Percentiles rank a stretch among this genome's conserved stretches.
These are phyloP conservation scores for Sebastes steindachneri DNA, from an alignment of 2,797 vertebrate genomes.

Conservation along the genomic window DNA sequence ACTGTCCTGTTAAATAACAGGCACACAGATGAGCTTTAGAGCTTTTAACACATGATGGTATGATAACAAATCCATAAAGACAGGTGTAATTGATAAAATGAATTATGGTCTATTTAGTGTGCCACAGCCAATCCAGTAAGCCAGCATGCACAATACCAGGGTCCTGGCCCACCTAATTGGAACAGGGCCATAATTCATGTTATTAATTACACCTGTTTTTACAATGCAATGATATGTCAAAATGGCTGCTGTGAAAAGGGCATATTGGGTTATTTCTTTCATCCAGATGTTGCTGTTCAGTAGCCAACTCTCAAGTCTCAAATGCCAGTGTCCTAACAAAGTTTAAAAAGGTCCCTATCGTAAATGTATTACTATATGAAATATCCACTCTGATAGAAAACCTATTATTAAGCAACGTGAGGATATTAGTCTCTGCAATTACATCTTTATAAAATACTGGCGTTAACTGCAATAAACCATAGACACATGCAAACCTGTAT, in stretches of 20 bases:
- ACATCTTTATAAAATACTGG: not conserved
- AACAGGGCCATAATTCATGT: too few species aligned
- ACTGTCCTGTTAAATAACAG: constrained; percentile 78
- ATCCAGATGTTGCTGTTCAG: not conserved
- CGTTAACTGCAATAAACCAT: not conserved
- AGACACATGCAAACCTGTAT: not conserved
- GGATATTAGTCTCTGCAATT: not conserved
- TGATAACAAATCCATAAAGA: not conserved
- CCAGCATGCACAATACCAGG: too few species aligned
- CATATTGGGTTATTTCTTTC: not conserved
- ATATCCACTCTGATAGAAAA: not conserved
- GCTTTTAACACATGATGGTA: not conserved
- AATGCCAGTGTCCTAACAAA: not conserved
- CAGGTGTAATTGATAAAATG: too few species aligned
- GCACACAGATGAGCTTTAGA: not conserved
- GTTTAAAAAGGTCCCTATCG: too few species aligned
- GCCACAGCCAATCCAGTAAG: too few species aligned
- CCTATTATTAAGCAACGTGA: not conserved
- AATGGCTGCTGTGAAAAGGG: too few species aligned
- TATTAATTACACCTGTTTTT: too few species aligned
- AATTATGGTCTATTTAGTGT: too few species aligned
- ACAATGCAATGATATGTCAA: too few species aligned
- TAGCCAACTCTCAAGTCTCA: not conserved
- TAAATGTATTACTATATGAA: not conserved
- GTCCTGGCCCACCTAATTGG: too few species aligned